These are phyloP conservation scores for Rafetus swinhoei DNA, from an alignment of 2,113 vertebrate genomes.

Conservation along the genomic window DNA sequence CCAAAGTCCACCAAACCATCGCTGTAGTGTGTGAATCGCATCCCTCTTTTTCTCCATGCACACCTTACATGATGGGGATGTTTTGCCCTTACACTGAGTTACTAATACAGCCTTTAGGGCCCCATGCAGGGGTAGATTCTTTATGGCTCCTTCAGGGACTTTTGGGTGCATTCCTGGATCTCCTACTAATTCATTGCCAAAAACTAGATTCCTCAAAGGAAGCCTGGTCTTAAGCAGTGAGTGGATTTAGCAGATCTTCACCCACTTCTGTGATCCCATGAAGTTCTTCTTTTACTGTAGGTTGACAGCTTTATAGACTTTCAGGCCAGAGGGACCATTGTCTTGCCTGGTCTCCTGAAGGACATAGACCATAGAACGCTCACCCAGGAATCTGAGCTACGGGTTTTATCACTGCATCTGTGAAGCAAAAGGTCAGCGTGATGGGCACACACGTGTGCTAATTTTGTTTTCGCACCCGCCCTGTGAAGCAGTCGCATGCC, in stretches of 20 bases:
- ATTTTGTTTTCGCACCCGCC: rapidly evolving
- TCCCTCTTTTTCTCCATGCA: neutral
- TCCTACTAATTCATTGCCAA: neutral
- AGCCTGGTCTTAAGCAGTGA: neutral
- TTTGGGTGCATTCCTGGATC: neutral
- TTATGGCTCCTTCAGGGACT: neutral
- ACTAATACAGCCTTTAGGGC: neutral
- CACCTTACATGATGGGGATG: neutral
- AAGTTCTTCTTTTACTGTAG: neutral
- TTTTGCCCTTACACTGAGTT: neutral
- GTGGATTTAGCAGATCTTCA: neutral
- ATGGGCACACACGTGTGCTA: rapidly evolving
- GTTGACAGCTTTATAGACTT: neutral
- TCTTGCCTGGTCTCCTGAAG: neutral
- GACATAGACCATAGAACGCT: neutral
- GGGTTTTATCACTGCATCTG: neutral
- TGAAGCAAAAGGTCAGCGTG: neutral
- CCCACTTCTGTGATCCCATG: neutral
- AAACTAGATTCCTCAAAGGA: neutral
- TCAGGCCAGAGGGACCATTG: neutral
- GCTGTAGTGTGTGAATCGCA: neutral
- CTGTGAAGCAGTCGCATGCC: rapidly evolving
- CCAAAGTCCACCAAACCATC: neutral
- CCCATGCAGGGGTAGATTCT: neutral
- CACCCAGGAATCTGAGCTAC: neutral